Evolutionary conservation across 2,113 vertebrate species (phyloP).

Genomic region (Oryzias woworae): DNA sequence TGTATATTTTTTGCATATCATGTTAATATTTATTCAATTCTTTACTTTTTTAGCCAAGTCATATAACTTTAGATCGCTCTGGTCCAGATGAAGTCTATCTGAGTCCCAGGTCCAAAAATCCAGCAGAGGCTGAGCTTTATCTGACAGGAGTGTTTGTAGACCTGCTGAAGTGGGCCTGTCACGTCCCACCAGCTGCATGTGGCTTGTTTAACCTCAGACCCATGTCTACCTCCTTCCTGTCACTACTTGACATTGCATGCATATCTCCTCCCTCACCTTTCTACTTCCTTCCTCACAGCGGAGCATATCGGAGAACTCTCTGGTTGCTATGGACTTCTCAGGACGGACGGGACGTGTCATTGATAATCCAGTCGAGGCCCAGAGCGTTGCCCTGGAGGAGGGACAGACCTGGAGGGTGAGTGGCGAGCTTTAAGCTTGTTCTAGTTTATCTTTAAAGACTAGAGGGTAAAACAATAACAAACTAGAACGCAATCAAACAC

Average conservation of each 20-base stretch:
- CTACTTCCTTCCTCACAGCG: constrained; percentile 75
- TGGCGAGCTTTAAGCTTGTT: constrained; percentile 19
- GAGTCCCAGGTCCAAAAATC: constrained; percentile 17
- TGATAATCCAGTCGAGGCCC: constrained; percentile 93
- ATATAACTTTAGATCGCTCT: background rate
- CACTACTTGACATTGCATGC: background rate
- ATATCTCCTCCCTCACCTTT: constrained; percentile 10
- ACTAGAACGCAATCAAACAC: too few relatives aligned
- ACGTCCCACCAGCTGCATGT: constrained; percentile 50
- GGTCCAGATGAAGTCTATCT: constrained; percentile 1
- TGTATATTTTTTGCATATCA: too few relatives aligned
- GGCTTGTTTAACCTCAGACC: constrained; percentile 72
- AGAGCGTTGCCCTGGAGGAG: constrained; percentile 95
- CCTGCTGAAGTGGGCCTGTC: constrained; percentile 55
- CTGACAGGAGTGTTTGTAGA: constrained; percentile 33
- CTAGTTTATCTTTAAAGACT: too few relatives aligned
- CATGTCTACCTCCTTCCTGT: constrained; percentile 26
- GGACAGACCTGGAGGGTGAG: constrained; percentile 95
- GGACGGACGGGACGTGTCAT: constrained; percentile 96
- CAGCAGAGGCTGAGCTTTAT: constrained; percentile 36
- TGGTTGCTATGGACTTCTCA: constrained; percentile 99
- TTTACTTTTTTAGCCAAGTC: background rate
- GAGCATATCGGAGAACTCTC: constrained; percentile 96
- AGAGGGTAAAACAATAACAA: too few relatives aligned
- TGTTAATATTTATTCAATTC: too few relatives aligned